phyloP scores from a whole-genome alignment of 2,113 vertebrate species.

The Rhinichthys klamathensis region DNA sequence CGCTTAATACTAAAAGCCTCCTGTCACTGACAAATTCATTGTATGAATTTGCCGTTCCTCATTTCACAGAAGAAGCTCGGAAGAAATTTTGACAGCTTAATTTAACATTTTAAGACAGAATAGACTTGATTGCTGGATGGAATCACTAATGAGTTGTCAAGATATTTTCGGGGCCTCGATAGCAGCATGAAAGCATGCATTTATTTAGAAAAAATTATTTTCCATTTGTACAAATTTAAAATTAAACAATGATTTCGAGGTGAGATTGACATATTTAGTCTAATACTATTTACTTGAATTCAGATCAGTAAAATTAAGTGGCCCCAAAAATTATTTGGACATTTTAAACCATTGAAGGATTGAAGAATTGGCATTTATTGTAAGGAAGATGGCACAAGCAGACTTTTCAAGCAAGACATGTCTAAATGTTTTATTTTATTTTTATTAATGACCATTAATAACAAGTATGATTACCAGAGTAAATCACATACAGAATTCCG shows the following conservation, averaged over 20 bases:
- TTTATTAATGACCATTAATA: not conserved
- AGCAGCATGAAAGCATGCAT: not conserved
- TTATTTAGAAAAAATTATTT: not conserved
- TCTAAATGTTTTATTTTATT: no score
- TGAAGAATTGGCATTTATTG: not conserved
- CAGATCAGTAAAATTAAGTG: not conserved
- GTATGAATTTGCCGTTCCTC: not conserved
- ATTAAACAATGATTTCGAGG: not conserved
- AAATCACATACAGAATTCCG: not conserved
- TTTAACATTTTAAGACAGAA: slow-evolving; percentile 35
- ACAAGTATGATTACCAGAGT: not conserved
- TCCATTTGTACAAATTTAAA: not conserved
- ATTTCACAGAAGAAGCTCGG: slow-evolving; percentile 22
- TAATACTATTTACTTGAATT: not conserved
- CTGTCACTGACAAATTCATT: slow-evolving; percentile 32
- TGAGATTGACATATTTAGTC: not conserved
- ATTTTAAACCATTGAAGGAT: not conserved
- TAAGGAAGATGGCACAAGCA: not conserved
- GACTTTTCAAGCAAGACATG: not conserved
- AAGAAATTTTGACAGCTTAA: slow-evolving; percentile 42
- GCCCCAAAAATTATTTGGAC: not conserved
- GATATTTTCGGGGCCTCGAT: not conserved
- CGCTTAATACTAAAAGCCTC: slow-evolving; percentile 51
- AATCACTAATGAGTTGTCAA: slow-evolving; percentile 29
- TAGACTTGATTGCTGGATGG: slow-evolving; percentile 17